These are phyloP conservation scores for Cerceris ruficornis DNA, from an alignment of 2,888 invertebrate species.

Conservation along the genomic window DNA sequence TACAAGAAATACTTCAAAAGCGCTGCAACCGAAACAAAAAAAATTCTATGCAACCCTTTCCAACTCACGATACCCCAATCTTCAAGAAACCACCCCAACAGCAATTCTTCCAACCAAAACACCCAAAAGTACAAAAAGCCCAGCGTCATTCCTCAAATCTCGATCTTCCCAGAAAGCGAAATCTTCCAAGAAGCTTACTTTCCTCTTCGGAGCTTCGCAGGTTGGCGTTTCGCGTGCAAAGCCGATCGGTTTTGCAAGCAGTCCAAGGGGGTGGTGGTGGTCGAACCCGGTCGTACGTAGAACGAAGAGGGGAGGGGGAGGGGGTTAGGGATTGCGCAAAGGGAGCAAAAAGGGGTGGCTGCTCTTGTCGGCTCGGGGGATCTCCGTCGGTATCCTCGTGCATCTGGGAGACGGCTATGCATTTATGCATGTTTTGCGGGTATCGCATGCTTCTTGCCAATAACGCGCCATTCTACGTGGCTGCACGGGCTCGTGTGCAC, in stretches of 20 bases:
- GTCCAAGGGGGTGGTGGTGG: constrained; percentile 11
- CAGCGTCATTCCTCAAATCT: too few species aligned
- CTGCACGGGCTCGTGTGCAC: constrained; percentile 51
- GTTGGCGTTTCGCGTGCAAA: neutral
- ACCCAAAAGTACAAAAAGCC: too few species aligned
- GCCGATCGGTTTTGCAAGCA: constrained; percentile 11
- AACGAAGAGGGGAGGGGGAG: constrained; percentile 15
- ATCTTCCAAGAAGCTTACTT: too few species aligned
- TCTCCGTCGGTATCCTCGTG: constrained; percentile 74
- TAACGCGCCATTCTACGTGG: constrained; percentile 73
- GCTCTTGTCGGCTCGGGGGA: constrained; percentile 73
- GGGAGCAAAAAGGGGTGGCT: constrained; percentile 64
- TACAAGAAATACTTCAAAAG: too few species aligned
- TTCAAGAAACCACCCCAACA: too few species aligned
- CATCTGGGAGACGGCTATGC: constrained; percentile 77
- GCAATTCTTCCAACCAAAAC: too few species aligned
- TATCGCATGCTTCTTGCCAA: constrained; percentile 80
- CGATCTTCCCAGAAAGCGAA: too few species aligned
- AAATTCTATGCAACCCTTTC: too few species aligned
- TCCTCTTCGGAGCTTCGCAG: too few species aligned
- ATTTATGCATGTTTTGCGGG: constrained; percentile 78
- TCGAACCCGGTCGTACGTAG: constrained; percentile 15
- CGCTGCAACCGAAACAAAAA: too few species aligned
- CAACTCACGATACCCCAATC: too few species aligned
- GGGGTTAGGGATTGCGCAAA: constrained; percentile 47